Conservation (phyloP, 2,113 vertebrate species). For the Percina caprodes region DNA sequence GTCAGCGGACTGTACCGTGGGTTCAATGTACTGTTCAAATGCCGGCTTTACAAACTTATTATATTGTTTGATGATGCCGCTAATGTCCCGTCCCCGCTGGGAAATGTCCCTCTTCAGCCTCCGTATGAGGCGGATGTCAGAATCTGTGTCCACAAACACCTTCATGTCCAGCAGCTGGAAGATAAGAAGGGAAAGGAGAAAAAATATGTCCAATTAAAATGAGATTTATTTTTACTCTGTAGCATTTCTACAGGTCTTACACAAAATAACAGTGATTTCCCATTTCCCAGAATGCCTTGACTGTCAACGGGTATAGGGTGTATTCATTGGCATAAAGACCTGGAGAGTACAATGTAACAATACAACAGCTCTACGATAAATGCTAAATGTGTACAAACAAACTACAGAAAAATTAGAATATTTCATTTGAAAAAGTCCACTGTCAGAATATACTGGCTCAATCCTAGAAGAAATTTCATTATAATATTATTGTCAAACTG, state of each 20-base stretch:
- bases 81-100: conserved; percentile 87
- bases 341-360: not conserved
- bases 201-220: not conserved
- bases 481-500: not conserved
- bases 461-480: not conserved
- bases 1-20: conserved; percentile 91
- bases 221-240: too few species aligned
- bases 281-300: not conserved
- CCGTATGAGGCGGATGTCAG: conserved; percentile 91
- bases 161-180: conserved; percentile 93
- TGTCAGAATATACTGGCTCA: not conserved
- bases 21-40: conserved; percentile 94
- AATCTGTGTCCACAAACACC: conserved; percentile 94
- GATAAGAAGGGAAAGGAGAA: not conserved
- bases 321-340: not conserved
- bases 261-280: not conserved
- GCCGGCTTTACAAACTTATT: conserved; percentile 93
- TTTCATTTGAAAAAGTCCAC: not conserved
- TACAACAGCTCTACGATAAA: not conserved
- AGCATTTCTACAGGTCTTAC: not conserved
- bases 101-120: conserved; percentile 91
- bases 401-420: not conserved
- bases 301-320: not conserved
- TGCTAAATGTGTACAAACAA: not conserved
- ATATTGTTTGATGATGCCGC: conserved; percentile 92